Base-by-base conservation (phyloP, 2,888 invertebrate species). In the Patella ulyssiponensis region DNA sequence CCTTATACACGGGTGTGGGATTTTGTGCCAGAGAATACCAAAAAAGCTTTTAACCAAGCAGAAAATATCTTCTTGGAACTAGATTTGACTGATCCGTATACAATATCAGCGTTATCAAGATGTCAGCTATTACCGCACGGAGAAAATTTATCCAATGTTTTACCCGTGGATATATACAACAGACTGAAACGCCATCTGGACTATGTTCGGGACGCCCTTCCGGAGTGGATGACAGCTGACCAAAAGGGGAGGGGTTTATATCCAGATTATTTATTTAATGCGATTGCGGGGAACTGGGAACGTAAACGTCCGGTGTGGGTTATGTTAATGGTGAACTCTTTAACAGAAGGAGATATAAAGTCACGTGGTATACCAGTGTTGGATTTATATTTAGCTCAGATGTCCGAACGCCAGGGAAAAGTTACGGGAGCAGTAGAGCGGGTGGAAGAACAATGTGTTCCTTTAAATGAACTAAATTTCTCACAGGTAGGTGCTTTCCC, bases 1-100 rank as follows among this genome's bases (percentile, higher is more conserved):
- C 93, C 93, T 0, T 93, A 93, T 87, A 92, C 92, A 12, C 88
- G 91, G 75, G 93, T 94, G 52, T 94, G 93, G 93, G 91, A 92
- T 85, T 90, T 89, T 90, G 92, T 94, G 75, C 93, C 93, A 27
- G 90, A 91, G 69, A 92, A 92, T 81, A 92, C 92, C 74, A 93
- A 93, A 82, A 85, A 90, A 75, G 93, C 93, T n/a, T 93, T 94
- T 87, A 86, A 89, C 17, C 86, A 88, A 27, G 88, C 93, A 11
- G 92, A 93, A 79, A 90, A 91, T 54, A 91, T 93, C 23, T 92
- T 93, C 86, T 93, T 94, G 86, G 94, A 94, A 85, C 89, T 94
- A 76, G 93, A 93, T 86, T 88, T 94, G 58, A 93, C 93, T 7
- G 92, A 93, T 85, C 91, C 92, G 0, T 90, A 91, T 84, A 93